These are phyloP conservation scores for Macquaria australasica DNA, from an alignment of 2,113 vertebrate genomes.

Conservation along the genomic window DNA sequence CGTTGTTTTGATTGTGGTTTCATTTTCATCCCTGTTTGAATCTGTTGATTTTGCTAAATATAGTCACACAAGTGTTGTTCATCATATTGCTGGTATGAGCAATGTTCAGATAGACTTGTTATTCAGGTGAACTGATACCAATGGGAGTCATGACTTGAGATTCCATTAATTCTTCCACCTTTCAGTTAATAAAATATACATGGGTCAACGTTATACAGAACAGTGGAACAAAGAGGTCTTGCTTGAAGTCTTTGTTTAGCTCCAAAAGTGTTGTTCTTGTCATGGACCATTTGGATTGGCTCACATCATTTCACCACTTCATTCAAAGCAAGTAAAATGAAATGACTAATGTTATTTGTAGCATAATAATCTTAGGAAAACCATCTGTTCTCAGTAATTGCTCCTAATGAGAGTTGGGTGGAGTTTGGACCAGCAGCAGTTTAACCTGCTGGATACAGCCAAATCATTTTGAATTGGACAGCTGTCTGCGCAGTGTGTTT, in stretches of 20 bases:
- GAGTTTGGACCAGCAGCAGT: conserved; percentile 9
- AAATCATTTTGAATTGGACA: conserved; percentile 48
- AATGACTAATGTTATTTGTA: conserved; percentile 9
- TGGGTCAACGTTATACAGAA: neutral
- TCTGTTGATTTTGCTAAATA: neutral
- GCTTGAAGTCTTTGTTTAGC: neutral
- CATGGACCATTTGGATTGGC: neutral
- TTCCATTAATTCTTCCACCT: neutral
- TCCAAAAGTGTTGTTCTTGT: neutral
- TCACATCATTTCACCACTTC: neutral
- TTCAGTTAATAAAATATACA: neutral
- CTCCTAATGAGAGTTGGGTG: conserved; percentile 15
- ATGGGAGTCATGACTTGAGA: neutral
- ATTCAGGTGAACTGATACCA: neutral
- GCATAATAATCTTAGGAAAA: neutral
- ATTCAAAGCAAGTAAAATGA: conserved; percentile 8
- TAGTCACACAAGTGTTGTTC: neutral
- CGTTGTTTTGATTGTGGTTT: conserved; percentile 4
- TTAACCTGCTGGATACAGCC: conserved; percentile 31
- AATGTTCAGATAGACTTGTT: neutral
- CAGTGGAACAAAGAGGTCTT: neutral
- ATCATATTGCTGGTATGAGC: neutral
- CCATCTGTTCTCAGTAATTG: conserved; percentile 32
- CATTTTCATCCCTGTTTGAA: neutral
- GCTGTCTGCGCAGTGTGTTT: conserved; percentile 67